Percentiles rank a stretch among this genome's conserved stretches.
These are phyloP conservation scores for Hemiscyllium ocellatum DNA, from an alignment of 2,113 vertebrate genomes.

Conservation along the genomic window DNA sequence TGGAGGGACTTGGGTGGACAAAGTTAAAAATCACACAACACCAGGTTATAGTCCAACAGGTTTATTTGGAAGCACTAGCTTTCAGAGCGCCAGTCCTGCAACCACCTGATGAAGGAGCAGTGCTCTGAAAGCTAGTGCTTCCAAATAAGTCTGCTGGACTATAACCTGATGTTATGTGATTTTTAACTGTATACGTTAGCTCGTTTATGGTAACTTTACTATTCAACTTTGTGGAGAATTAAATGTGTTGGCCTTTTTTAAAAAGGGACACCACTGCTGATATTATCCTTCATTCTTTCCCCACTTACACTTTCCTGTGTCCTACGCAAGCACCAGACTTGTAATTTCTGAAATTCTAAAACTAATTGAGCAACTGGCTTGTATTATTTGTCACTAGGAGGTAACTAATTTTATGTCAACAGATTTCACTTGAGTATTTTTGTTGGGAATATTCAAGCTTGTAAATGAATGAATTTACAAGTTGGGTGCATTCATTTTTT, in stretches of 20 bases:
- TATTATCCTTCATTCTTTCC: not conserved
- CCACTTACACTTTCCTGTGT: too few relatives aligned
- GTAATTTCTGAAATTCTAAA: not conserved
- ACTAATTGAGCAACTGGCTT: not conserved
- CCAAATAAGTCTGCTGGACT: too few relatives aligned
- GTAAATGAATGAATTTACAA: not conserved
- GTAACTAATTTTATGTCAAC: not conserved
- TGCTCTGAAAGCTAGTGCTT: too few relatives aligned
- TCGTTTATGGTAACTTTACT: not conserved
- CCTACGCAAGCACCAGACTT: not conserved
- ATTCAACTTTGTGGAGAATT: not conserved
- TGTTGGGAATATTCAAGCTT: not conserved
- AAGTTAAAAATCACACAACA: too few relatives aligned
- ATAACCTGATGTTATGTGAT: too few relatives aligned
- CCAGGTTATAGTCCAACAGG: too few relatives aligned
- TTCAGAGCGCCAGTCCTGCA: too few relatives aligned
- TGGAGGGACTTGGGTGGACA: too few relatives aligned
- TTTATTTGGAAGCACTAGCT: too few relatives aligned
- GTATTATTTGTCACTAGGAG: not conserved
- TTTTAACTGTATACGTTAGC: not conserved
- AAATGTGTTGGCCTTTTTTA: not conserved
- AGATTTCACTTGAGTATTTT: not conserved
- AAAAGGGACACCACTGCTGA: not conserved
- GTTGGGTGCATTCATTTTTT: not conserved
- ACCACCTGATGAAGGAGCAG: too few relatives aligned